Conservation (phyloP, 2,113 vertebrate species). For the Calyptommatus sinebrachiatus region DNA sequence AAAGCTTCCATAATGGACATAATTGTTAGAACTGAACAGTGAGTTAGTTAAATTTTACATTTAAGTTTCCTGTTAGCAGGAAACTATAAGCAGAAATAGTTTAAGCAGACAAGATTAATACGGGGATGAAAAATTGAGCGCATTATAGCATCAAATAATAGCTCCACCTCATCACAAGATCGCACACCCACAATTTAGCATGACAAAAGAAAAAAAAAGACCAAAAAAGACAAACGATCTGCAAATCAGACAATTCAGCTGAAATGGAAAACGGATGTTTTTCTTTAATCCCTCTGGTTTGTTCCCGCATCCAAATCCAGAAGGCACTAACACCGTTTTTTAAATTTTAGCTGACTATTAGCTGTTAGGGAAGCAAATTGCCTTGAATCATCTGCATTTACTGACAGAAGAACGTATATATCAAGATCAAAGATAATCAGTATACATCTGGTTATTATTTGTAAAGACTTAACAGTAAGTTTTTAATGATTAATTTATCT, state of each 20-base stretch:
- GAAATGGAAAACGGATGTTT: slow-evolving; percentile 42
- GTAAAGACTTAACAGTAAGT: slow-evolving; percentile 82
- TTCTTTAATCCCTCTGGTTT: slow-evolving; percentile 51
- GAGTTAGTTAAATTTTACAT: slow-evolving; percentile 6
- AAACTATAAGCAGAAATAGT: slow-evolving; percentile 40
- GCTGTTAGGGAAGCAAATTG: slow-evolving; percentile 62
- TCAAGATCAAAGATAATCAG: slow-evolving; percentile 76
- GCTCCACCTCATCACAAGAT: slow-evolving; percentile 49
- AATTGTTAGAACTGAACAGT: not conserved
- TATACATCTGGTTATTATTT: slow-evolving; percentile 84
- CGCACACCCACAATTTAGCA: slow-evolving; percentile 46
- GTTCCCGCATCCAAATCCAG: slow-evolving; percentile 27
- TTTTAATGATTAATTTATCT: slow-evolving; percentile 87
- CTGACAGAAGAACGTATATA: slow-evolving; percentile 70
- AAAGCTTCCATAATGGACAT: not conserved
- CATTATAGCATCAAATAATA: slow-evolving; percentile 37
- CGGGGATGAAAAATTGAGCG: slow-evolving; percentile 59
- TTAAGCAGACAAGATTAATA: slow-evolving; percentile 39
- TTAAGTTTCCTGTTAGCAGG: not conserved
- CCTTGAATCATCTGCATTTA: slow-evolving; percentile 51
- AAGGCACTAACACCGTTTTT: slow-evolving; percentile 38
- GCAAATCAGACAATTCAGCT: slow-evolving; percentile 44
- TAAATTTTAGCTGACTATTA: slow-evolving; percentile 48
- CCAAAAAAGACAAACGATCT: slow-evolving; percentile 37
- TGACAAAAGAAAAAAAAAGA: slow-evolving; percentile 2